Conservation (phyloP, 2,113 vertebrate species). For the Odobenus rosmarus region DNA sequence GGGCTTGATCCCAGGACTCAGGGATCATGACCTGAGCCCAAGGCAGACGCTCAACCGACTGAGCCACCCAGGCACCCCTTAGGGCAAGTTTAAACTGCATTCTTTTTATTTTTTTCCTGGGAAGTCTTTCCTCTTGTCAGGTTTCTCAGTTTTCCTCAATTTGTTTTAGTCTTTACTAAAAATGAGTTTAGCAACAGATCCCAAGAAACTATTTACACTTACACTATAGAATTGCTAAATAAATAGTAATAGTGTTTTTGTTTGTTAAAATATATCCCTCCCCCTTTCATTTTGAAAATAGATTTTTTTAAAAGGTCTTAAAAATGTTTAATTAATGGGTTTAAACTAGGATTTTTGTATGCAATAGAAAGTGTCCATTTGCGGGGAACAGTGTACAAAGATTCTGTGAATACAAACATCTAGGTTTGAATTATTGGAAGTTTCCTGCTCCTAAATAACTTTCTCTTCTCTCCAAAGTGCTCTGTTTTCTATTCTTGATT, state of each 20-base stretch:
- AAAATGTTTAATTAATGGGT: neutral
- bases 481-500: slow-evolving; percentile 23
- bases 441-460: neutral
- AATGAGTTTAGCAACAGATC: neutral
- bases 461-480: neutral
- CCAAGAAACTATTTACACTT: neutral
- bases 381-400: neutral
- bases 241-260: slow-evolving; percentile 52
- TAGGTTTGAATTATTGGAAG: neutral
- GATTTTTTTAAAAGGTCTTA: neutral
- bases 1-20: no score
- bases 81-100: neutral
- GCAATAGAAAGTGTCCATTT: neutral
- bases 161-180: slow-evolving; percentile 39
- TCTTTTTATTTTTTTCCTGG: neutral
- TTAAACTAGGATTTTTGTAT: neutral
- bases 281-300: neutral
- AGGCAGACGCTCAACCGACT: no score
- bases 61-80: neutral
- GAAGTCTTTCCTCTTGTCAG: neutral
- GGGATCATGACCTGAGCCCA: no score
- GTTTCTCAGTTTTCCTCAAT: slow-evolving; percentile 1
- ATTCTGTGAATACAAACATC: neutral
- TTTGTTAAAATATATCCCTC: slow-evolving; percentile 30
- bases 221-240: neutral